Percentiles rank a stretch among this genome's conserved stretches.
Evolutionary conservation across 2,113 vertebrate species (phyloP).

Genomic region (Osmerus eperlanus): DNA sequence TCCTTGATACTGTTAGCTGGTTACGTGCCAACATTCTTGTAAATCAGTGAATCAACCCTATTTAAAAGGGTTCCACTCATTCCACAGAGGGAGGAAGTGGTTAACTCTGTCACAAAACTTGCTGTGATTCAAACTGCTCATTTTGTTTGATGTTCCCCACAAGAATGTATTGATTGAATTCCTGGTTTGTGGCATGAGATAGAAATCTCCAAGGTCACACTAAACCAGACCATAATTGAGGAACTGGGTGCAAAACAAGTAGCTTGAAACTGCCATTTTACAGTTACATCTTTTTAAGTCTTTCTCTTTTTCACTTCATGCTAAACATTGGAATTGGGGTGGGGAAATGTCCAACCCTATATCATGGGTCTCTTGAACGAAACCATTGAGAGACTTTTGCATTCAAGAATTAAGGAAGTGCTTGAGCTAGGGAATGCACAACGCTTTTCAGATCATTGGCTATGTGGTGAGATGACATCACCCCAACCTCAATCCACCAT

Average conservation of each 20-base stretch:
- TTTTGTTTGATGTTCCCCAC: conserved; percentile 34
- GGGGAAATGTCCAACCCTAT: neutral
- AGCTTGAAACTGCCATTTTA: too few relatives aligned
- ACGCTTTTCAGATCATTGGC: conserved; percentile 48
- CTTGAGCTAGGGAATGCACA: conserved; percentile 29
- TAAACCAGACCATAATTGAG: too few relatives aligned
- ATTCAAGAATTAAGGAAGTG: conserved; percentile 39
- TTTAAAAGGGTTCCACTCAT: conserved; percentile 18
- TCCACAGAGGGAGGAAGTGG: conserved; percentile 31
- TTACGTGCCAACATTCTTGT: conserved; percentile 5
- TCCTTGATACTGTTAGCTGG: neutral
- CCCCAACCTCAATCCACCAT: conserved; percentile 53
- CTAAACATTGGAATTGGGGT: too few relatives aligned
- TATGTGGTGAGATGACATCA: conserved; percentile 52
- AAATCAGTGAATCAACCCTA: conserved; percentile 28
- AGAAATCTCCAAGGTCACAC: neutral
- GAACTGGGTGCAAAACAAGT: too few relatives aligned
- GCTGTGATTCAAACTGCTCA: conserved; percentile 27
- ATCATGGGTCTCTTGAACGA: conserved; percentile 9
- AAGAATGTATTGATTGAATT: conserved; percentile 24
- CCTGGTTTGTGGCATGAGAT: conserved; percentile 1
- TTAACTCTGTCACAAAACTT: conserved; percentile 6
- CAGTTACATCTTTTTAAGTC: too few relatives aligned
- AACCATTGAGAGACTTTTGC: conserved; percentile 15
- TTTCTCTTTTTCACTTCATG: too few relatives aligned